phyloP scores from a whole-genome alignment of 2,888 invertebrate species.

The Reticulitermes lucifugus region DNA sequence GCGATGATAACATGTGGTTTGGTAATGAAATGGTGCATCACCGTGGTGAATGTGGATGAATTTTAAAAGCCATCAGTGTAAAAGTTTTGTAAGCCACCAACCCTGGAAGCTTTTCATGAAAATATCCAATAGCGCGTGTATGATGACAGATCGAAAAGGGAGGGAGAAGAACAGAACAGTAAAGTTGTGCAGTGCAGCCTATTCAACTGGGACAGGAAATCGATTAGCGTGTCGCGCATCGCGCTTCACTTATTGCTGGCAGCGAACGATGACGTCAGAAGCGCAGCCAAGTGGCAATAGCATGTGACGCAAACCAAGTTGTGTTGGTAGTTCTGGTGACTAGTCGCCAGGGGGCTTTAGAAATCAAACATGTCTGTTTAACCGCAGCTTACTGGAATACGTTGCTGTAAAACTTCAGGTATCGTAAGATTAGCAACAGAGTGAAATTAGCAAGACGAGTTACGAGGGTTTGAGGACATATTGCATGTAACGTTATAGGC shows the following conservation, averaged over 20 bases:
- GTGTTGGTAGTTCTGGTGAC: conserved; percentile 21
- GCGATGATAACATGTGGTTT: too few relatives aligned
- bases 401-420: neutral
- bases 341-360: conserved; percentile 20
- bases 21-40: too few relatives aligned
- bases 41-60: too few relatives aligned
- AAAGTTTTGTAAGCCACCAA: too few relatives aligned
- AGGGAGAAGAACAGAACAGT: conserved; percentile 1
- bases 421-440: too few relatives aligned
- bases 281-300: conserved; percentile 31
- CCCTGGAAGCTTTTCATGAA: conserved; percentile 4
- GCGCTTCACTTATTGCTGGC: neutral
- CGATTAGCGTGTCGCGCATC: conserved; percentile 16
- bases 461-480: too few relatives aligned
- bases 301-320: conserved; percentile 24
- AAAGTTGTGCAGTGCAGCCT: conserved; percentile 34
- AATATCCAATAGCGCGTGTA: conserved; percentile 30
- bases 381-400: conserved; percentile 9
- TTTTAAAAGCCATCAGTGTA: too few relatives aligned
- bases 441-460: too few relatives aligned
- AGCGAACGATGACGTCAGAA: conserved; percentile 18
- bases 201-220: conserved; percentile 35
- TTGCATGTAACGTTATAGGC: too few relatives aligned
- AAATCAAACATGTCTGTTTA: conserved; percentile 21
- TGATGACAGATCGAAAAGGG: conserved; percentile 18